These are phyloP conservation scores for Cyrtonyx montezumae DNA, from an alignment of 2,113 vertebrate genomes.

Conservation along the genomic window DNA sequence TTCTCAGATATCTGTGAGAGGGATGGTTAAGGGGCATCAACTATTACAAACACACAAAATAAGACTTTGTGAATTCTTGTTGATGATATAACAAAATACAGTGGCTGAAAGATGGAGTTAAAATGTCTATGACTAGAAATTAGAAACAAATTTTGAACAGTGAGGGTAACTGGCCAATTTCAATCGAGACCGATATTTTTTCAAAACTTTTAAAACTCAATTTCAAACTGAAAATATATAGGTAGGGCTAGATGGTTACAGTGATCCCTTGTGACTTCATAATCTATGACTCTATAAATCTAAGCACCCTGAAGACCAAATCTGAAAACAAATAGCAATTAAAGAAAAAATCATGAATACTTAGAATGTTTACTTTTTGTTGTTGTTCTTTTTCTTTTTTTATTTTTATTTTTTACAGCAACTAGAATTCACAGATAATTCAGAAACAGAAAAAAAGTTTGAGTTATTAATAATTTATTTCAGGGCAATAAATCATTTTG, in stretches of 20 bases:
- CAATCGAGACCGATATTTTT: neutral
- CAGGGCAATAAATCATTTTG: neutral
- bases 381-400: neutral
- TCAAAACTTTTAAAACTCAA: neutral
- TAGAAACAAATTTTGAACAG: neutral
- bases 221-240: slow-evolving; percentile 8
- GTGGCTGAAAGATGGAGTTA: neutral
- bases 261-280: neutral
- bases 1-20: neutral
- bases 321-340: neutral
- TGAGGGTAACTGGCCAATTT: neutral
- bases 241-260: neutral
- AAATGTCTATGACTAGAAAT: neutral
- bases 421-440: neutral
- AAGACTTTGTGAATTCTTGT: neutral
- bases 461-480: neutral
- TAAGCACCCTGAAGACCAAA: neutral
- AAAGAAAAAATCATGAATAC: neutral
- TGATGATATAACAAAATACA: neutral
- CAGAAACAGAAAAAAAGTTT: neutral
- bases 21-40: neutral
- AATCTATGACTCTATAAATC: neutral
- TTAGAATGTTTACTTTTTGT: neutral
- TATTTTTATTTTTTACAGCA: neutral
- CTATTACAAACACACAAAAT: neutral